These are phyloP conservation scores for Laupala kohalensis DNA, from an alignment of 1,140 invertebrate species.

Conservation along the genomic window DNA sequence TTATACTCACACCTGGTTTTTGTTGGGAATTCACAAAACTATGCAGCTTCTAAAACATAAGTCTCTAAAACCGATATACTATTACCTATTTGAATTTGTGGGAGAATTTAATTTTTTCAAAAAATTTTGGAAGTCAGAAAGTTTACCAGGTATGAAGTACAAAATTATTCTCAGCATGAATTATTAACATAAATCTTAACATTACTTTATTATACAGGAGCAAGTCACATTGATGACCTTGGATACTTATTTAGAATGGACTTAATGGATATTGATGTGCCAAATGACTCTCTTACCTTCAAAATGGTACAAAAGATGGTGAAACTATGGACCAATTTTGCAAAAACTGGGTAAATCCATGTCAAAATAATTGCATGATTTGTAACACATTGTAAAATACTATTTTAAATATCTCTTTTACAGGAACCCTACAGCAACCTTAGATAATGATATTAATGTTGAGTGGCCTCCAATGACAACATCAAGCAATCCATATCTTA, in stretches of 20 bases:
- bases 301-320: not conserved
- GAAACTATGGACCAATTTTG: slow-evolving; percentile 1
- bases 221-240: not conserved
- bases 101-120: not conserved
- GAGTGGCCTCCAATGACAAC: not conserved
- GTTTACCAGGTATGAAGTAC: not conserved
- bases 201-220: not conserved
- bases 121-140: not conserved
- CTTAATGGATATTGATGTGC: not conserved
- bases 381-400: not conserved
- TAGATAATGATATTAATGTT: not conserved
- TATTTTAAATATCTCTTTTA: not conserved
- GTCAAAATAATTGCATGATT: not conserved
- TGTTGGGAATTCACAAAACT: not conserved
- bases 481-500: not conserved
- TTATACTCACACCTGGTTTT: not conserved
- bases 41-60: not conserved
- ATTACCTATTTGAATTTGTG: not conserved
- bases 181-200: not conserved
- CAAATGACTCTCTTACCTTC: not conserved
- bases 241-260: not conserved
- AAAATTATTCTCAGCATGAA: no score
- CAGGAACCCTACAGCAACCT: not conserved
- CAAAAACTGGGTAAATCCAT: slow-evolving; percentile 17
- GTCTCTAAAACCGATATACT: not conserved